phyloP scores from a whole-genome alignment of 1,140 invertebrate genomes.

The Drosophila arizonae region DNA sequence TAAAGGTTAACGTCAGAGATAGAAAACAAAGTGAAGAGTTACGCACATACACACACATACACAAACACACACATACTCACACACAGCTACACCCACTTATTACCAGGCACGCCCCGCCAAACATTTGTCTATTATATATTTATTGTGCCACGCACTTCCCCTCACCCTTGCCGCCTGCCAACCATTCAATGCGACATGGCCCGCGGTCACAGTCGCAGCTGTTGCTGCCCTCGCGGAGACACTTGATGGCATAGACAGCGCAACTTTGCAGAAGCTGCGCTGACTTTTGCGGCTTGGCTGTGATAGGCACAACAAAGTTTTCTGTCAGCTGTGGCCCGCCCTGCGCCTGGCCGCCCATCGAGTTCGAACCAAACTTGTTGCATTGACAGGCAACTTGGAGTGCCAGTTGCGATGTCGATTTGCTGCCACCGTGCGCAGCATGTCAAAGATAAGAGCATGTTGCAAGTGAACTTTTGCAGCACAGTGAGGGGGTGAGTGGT shows the following conservation, averaged over 20 bases:
- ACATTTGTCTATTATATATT: slow-evolving; percentile 44
- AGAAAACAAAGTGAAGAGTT: neutral
- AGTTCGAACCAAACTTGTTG: slow-evolving; percentile 60
- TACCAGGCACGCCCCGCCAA: slow-evolving; percentile 27
- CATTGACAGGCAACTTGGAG: slow-evolving; percentile 58
- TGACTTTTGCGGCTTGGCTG: slow-evolving; percentile 63
- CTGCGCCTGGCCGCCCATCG: neutral
- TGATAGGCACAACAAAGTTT: slow-evolving; percentile 72
- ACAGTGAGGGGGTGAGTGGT: neutral
- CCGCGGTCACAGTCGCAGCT: slow-evolving; percentile 20
- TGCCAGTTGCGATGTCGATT: slow-evolving; percentile 37
- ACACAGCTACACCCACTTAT: neutral
- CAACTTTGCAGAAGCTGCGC: slow-evolving; percentile 54
- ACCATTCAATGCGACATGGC: slow-evolving; percentile 20
- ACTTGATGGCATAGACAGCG: slow-evolving; percentile 54
- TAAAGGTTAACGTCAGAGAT: neutral
- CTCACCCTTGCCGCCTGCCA: neutral
- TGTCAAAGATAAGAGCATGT: slow-evolving; percentile 52
- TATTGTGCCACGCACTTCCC: slow-evolving; percentile 35
- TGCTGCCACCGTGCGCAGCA: slow-evolving; percentile 32
- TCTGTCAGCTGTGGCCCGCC: slow-evolving; percentile 14
- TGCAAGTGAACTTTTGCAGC: slow-evolving; percentile 42
- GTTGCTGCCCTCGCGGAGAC: slow-evolving; percentile 3
- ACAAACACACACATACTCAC: neutral
- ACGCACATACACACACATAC: neutral